phyloP scores from a whole-genome alignment of 2,888 invertebrate genomes.

The Plagodis pulveraria region DNA sequence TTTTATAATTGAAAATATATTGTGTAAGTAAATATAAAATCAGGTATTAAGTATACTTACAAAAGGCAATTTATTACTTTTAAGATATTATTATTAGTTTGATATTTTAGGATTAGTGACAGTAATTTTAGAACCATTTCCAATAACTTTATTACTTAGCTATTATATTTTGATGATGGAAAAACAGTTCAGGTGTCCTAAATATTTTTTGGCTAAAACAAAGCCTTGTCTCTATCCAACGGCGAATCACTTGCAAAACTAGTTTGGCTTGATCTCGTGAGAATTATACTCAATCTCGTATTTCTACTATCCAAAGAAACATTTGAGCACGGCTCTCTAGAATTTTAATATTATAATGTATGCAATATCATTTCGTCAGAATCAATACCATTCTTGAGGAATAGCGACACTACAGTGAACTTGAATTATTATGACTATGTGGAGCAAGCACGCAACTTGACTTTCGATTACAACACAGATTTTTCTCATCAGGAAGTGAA shows the following conservation, averaged over 20 bases:
- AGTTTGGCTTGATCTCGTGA: constrained; percentile 35
- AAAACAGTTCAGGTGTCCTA: constrained; percentile 6
- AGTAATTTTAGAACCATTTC: no score
- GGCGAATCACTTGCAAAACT: constrained; percentile 33
- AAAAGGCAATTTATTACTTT: no score
- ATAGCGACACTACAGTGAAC: no score
- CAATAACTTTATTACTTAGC: background rate
- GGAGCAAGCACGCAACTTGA: no score
- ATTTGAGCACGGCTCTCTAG: constrained; percentile 32
- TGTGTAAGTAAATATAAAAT: no score
- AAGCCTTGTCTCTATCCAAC: constrained; percentile 22
- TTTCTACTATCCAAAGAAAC: constrained; percentile 31
- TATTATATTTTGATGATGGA: background rate
- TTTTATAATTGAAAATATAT: no score
- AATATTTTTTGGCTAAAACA: constrained; percentile 23
- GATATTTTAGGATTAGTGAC: no score
- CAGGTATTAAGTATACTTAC: no score
- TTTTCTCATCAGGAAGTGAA: no score
- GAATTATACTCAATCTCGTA: constrained; percentile 35
- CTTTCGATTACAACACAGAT: no score
- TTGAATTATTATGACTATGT: no score
- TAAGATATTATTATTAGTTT: no score
- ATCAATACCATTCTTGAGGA: background rate
- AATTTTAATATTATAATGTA: constrained; percentile 16
- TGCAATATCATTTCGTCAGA: background rate